Evolutionary conservation across 2,888 invertebrate genomes (phyloP), one percentile per base, ranked within the genome.

Genomic region (Caenorhabditis panamensis): DNA sequence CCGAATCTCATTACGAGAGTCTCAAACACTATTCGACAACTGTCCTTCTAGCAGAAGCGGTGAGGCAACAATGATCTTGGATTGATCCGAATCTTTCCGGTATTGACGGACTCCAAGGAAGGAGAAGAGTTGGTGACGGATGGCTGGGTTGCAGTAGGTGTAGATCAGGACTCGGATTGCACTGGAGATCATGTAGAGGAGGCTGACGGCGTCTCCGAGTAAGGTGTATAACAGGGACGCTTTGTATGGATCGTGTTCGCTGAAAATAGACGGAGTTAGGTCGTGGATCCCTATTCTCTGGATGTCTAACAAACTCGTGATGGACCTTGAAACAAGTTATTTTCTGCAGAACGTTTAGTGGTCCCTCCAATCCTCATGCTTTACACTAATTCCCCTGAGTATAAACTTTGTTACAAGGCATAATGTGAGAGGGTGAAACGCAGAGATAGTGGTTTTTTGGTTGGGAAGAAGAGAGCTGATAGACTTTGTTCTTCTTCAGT

Each of bases 141-240:
- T 81, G 9, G 71, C 71, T 4, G 73, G 76, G 28, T 84, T 82
- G 80, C 88, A 87, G 37, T 78, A 84, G 56, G 83, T 83, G 80
- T 89, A 89, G 76, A 89, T 89, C 22, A 85, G 51, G 24, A 89
- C 79, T 20, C 89, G 82, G n/a, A 87, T 81, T 13, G 86, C 85
- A 11, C 81, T 81, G 13, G 85, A 84, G 37, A 82, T 26, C 84
- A 87, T 88, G 75, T 86, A 87, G 5, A 86, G 71, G 24, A 86
- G 68, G 44, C 78, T 82, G 56, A 89, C 84, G 11, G 77, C 64
- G 63, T 89, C 89, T n/a, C 84, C 83, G 24, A 88, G 66, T 18
- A 84, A 47, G 6, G 88, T 87, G 80, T 89, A 89, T 47, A 89
- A 77, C 11, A 58, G 49, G 9, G 88, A 88, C 0, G 88, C 86